Percentiles rank a stretch among this genome's conserved stretches.
These are phyloP conservation scores for Chascanopsetta lugubris DNA, from an alignment of 2,113 vertebrate species.

Conservation along the genomic window DNA sequence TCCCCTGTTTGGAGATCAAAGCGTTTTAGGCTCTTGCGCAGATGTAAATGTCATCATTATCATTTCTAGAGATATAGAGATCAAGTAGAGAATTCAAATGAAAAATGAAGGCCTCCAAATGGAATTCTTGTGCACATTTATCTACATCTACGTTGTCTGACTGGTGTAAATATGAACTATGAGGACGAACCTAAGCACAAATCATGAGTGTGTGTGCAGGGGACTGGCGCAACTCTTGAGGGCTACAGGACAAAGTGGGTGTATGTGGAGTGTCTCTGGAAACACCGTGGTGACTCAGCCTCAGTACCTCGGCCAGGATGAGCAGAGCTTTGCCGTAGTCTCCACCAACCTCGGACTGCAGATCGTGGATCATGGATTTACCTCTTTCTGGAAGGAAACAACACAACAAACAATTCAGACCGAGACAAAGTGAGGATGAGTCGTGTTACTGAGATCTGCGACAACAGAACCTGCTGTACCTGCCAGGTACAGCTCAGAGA, in stretches of 20 bases:
- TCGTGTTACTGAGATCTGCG: background rate
- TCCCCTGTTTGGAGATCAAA: conserved; percentile 79
- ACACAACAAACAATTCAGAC: background rate
- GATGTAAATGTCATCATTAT: too few relatives aligned
- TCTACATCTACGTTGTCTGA: too few relatives aligned
- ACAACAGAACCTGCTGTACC: conserved; percentile 79
- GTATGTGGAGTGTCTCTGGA: background rate
- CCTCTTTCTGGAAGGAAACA: conserved; percentile 78
- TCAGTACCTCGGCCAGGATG: conserved; percentile 84
- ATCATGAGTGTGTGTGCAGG: too few relatives aligned
- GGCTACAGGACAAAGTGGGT: background rate
- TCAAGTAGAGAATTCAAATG: too few relatives aligned
- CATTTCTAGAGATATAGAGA: too few relatives aligned
- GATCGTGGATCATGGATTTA: conserved; percentile 77
- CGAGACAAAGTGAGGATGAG: background rate
- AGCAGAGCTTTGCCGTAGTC: conserved; percentile 86
- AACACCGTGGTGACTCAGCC: background rate
- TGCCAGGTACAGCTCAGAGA: conserved; percentile 83
- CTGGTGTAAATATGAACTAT: too few relatives aligned
- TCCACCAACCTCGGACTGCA: conserved; percentile 86
- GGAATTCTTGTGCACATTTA: too few relatives aligned
- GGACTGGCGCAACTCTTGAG: too few relatives aligned
- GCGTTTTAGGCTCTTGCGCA: too few relatives aligned
- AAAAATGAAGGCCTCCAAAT: too few relatives aligned
- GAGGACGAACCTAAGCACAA: too few relatives aligned